A percentile compares a stretch with the other conserved stretches of the same genome.
phyloP scores from a whole-genome alignment of 2,113 vertebrate species.

The Gymnocephalus cernua region DNA sequence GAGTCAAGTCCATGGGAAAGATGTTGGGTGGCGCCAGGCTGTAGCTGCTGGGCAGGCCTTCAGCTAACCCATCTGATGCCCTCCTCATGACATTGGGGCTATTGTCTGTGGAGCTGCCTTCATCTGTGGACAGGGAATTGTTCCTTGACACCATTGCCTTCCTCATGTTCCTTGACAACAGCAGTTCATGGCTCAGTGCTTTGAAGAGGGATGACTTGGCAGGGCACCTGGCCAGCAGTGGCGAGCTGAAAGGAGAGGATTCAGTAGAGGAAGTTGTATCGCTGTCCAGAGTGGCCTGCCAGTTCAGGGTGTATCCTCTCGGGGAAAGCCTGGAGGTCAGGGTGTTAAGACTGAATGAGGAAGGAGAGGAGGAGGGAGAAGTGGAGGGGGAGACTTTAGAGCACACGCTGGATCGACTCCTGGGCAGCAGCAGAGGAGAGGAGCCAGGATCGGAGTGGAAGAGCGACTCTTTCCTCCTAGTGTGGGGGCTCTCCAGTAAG shows the following conservation, averaged over 20 bases:
- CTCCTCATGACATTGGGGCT: conserved; percentile 88
- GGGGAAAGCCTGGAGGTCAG: conserved; percentile 77
- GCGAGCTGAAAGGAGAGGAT: conserved; percentile 88
- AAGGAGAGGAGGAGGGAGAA: conserved; percentile 73
- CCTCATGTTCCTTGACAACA: conserved; percentile 82
- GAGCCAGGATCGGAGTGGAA: conserved; percentile 86
- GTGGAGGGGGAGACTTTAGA: conserved; percentile 62
- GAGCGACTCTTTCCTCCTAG: conserved; percentile 91
- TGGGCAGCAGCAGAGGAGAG: conserved; percentile 79
- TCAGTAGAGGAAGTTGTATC: conserved; percentile 89
- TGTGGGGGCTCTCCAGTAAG: conserved; percentile 92
- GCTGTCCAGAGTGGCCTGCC: conserved; percentile 86
- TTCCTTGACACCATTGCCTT: conserved; percentile 84
- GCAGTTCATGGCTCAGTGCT: conserved; percentile 86
- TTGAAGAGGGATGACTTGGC: conserved; percentile 84
- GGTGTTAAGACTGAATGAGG: conserved; percentile 82
- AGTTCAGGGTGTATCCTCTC: conserved; percentile 72
- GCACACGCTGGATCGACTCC: conserved; percentile 84
- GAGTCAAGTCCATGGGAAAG: conserved; percentile 79
- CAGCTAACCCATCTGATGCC: conserved; percentile 83
- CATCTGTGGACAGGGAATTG: conserved; percentile 91
- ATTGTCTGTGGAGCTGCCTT: conserved; percentile 92
- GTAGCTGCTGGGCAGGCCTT: conserved; percentile 73
- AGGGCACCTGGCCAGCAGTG: conserved; percentile 83
- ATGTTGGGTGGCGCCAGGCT: conserved; percentile 80